These are phyloP conservation scores for Acipenser transmontanus DNA, from an alignment of 2,797 vertebrate species.

Conservation along the genomic window DNA sequence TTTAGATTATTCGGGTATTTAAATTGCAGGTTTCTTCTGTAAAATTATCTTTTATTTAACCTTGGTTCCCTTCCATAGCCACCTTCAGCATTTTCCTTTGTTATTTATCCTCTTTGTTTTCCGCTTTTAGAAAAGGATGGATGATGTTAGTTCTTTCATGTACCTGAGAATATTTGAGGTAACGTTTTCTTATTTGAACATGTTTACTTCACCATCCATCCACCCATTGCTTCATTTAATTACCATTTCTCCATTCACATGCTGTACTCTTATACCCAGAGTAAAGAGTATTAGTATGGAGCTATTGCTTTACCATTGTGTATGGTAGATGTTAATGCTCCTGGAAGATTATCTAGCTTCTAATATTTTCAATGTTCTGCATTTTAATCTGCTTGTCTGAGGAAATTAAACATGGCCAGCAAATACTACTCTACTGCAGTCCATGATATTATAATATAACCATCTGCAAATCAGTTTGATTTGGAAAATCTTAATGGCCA, in stretches of 20 bases:
- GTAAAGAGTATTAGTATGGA: not conserved
- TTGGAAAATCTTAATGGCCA: conserved; percentile 3
- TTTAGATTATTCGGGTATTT: no score
- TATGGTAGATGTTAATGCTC: conserved; percentile 34
- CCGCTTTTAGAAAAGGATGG: conserved; percentile 28
- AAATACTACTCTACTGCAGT: not conserved
- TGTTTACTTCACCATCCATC: conserved; percentile 2
- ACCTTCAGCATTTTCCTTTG: conserved; percentile 10
- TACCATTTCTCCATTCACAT: not conserved
- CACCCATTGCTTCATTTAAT: conserved; percentile 7
- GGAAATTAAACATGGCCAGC: conserved; percentile 35
- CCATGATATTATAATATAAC: conserved; percentile 7
- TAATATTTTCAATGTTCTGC: conserved; percentile 41
- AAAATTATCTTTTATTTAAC: not conserved
- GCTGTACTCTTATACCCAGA: conserved; percentile 1
- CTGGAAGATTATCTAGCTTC: conserved; percentile 32
- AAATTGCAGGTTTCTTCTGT: not conserved
- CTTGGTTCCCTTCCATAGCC: not conserved
- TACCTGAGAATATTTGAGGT: conserved; percentile 28
- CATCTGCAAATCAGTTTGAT: not conserved
- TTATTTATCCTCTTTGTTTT: conserved; percentile 26
- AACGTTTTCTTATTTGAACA: conserved; percentile 18
- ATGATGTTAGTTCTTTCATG: conserved; percentile 28
- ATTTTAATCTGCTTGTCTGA: conserved; percentile 50
- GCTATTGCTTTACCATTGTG: conserved; percentile 12